Evolutionary conservation across 2,888 invertebrate species (phyloP).

Genomic region (Trichopria drosophilae): DNA sequence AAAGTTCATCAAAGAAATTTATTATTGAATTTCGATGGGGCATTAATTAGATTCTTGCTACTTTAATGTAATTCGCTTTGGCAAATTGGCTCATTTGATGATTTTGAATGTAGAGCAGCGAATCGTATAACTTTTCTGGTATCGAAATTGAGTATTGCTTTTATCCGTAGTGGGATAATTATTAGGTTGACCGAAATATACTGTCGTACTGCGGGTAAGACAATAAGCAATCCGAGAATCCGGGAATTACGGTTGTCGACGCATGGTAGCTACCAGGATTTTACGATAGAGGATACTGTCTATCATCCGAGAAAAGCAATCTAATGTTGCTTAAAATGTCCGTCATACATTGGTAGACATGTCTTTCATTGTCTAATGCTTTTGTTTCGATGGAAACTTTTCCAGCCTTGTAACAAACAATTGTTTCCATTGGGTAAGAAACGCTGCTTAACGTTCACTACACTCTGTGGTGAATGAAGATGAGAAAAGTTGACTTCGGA

Average conservation of each 20-base stretch:
- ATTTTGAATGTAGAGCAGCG: slow-evolving; percentile 48
- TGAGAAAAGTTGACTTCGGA: slow-evolving; percentile 50
- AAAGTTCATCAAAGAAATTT: no score
- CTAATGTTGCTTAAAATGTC: slow-evolving; percentile 43
- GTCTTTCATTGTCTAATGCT: slow-evolving; percentile 40
- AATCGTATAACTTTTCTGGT: slow-evolving; percentile 46
- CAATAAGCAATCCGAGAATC: slow-evolving; percentile 47
- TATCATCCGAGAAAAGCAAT: slow-evolving; percentile 45
- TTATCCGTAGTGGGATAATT: slow-evolving; percentile 45
- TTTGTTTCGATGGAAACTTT: slow-evolving; percentile 50
- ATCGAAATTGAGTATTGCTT: slow-evolving; percentile 44
- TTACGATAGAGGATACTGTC: slow-evolving; percentile 48
- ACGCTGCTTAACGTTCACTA: slow-evolving; percentile 48
- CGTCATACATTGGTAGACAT: no score
- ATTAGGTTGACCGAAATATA: slow-evolving; percentile 47
- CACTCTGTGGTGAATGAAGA: slow-evolving; percentile 46
- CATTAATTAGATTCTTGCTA: slow-evolving; percentile 47
- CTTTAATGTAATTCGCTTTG: slow-evolving; percentile 46
- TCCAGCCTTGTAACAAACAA: no score
- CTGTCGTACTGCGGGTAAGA: slow-evolving; percentile 48
- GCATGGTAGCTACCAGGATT: slow-evolving; percentile 44
- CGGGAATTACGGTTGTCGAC: slow-evolving; percentile 45
- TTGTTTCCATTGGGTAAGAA: no score
- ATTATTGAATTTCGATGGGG: slow-evolving; percentile 49
- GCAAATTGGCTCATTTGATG: slow-evolving; percentile 47